Evolutionary conservation across 2,797 vertebrate genomes (phyloP), one percentile per base, ranked within the genome.

Genomic region (Lerista edwardsae): DNA sequence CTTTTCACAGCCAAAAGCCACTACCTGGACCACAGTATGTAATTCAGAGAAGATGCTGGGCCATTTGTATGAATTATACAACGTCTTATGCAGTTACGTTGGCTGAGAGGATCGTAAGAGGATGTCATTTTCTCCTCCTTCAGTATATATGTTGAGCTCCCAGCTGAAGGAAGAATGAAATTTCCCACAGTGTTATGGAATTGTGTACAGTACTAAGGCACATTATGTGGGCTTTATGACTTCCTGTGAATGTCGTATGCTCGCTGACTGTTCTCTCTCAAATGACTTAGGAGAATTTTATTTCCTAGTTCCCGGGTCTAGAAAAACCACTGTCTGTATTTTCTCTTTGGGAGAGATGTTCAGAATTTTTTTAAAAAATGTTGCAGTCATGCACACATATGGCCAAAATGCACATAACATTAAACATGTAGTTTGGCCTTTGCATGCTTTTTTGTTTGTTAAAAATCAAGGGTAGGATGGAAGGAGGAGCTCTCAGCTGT

Each of bases 231-330:
- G 6, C 59, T 89, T 75, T 69, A 81, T 27, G 64, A 10, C 73
- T 76, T 87, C 75, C 75, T 82, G 2, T 79, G 39, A 65, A 75
- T 51, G n/a, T n/a, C n/a, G 59, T 72, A n/a, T 27, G 21, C 23
- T 55, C 64, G 19, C 51, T 55, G 51, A 15, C 10, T 55, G 51
- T 55, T 19, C 51, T 55, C 14, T 17, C 51, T 55, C 51, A 55
- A 55, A 3, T 55, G 51, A 55, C 10, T 17, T 17, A 55, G 51
- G 51, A 55, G 14, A 55, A 55, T 55, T 17, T 17, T 55, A 55
- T 55, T 55, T 55, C 51, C 15, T 55, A 19, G 51, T 55, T 2
- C 47, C 47, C 11, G 47, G 57, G 17, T 21, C 57, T 7, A 19
- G 57, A 19, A 25, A 6, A 25, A 61, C 25, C 59, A 25, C 3